Conservation (phyloP, 2,888 invertebrate species). For the Heliconius ismenius region DNA sequence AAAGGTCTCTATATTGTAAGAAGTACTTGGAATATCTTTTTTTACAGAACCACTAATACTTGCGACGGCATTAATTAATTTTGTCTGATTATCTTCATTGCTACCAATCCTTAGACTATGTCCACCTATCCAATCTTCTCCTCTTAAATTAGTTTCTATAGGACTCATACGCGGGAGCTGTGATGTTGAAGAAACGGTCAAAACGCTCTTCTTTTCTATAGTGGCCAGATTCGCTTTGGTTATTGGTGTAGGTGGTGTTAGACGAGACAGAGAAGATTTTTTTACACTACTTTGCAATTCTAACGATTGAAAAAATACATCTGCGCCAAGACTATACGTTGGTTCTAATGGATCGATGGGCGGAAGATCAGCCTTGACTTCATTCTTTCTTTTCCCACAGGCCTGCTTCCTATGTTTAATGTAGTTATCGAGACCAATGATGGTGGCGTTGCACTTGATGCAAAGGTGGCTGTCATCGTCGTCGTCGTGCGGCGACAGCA, state of each 20-base stretch:
- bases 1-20: slow-evolving; percentile 67
- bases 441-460: slow-evolving; percentile 91
- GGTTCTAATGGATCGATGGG: slow-evolving; percentile 70
- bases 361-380: slow-evolving; percentile 60
- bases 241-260: slow-evolving; percentile 72
- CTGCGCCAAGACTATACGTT: slow-evolving; percentile 86
- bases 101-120: slow-evolving; percentile 80
- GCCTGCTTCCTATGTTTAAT: slow-evolving; percentile 89
- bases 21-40: slow-evolving; percentile 73
- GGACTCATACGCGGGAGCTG: slow-evolving; percentile 69
- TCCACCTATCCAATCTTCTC: slow-evolving; percentile 84
- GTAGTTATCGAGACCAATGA: slow-evolving; percentile 92
- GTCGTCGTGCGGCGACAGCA: slow-evolving; percentile 83
- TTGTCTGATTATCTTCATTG: slow-evolving; percentile 82
- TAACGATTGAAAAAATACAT: slow-evolving; percentile 92
- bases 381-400: slow-evolving; percentile 78
- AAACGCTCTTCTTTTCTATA: slow-evolving; percentile 58
- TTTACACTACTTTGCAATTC: slow-evolving; percentile 89
- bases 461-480: slow-evolving; percentile 94
- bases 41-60: slow-evolving; percentile 82
- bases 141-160: slow-evolving; percentile 73
- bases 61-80: slow-evolving; percentile 84
- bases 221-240: slow-evolving; percentile 59
- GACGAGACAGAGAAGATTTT: slow-evolving; percentile 77
- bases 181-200: slow-evolving; percentile 64